These are phyloP conservation scores for Julus scandinavius DNA, from an alignment of 2,888 invertebrate species.

Conservation along the genomic window DNA sequence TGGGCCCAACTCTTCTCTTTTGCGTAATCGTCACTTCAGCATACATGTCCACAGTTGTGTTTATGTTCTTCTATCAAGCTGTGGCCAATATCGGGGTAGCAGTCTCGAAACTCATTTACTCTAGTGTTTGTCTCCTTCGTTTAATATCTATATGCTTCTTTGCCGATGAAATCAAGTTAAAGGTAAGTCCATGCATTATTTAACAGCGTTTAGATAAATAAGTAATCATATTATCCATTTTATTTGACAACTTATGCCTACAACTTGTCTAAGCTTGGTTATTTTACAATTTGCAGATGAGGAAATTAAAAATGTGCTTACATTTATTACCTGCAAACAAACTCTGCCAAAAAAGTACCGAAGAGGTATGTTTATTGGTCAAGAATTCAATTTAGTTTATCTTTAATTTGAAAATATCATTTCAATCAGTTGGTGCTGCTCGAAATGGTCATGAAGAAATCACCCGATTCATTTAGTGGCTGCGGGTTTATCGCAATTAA, in stretches of 20 bases:
- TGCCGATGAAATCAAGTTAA: neutral
- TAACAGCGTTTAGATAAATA: too few species aligned
- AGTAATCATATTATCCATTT: neutral
- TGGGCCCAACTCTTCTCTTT: neutral
- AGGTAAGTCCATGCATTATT: neutral
- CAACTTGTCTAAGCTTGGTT: neutral
- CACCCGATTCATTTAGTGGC: neutral
- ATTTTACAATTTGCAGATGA: neutral
- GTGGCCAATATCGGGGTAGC: neutral
- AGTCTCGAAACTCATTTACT: neutral
- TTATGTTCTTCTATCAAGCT: neutral
- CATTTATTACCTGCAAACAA: neutral
- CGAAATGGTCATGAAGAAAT: neutral
- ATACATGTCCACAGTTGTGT: neutral
- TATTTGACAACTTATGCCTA: neutral
- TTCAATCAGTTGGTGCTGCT: neutral
- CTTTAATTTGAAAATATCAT: neutral
- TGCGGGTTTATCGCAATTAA: neutral
- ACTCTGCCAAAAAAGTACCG: neutral
- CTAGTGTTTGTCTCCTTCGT: neutral
- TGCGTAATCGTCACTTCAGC: neutral
- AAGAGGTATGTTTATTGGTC: neutral
- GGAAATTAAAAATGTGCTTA: neutral
- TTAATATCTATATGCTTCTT: neutral
- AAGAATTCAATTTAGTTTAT: neutral